Evolutionary conservation across 2,113 vertebrate genomes (phyloP), one percentile per base, ranked within the genome.

Genomic region (Cavia aperea): DNA sequence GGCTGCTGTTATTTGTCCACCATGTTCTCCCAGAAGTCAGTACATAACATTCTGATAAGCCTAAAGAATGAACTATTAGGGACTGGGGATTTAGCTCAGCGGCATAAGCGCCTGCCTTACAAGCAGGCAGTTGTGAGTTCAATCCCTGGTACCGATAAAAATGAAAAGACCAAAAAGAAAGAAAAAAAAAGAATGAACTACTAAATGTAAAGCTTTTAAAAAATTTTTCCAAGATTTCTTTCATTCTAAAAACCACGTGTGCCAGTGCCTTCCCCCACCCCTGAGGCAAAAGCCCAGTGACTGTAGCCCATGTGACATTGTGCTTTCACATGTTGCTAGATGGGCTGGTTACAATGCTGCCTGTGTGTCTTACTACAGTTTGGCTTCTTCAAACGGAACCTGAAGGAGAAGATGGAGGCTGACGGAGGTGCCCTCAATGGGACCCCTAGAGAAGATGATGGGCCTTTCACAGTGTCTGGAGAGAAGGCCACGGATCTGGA

Each of bases 341-440:
- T 14, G 1, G 2, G 5, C 51, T 13, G 12, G 29, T 87, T 19
- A 12, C 4, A 36, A 13, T 31, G 54, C 68, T n/a, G 1, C 7
- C 11, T 54, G 62, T 70, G 79, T 88, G 9, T 86, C 81, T 94
- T 33, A 18, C 24, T 62, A 0, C 70, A 97, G 97, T 24, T 96
- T 49, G 97, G 97, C 58, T 97, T 97, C 92, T 97, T 97, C 92
- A 97, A 95, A 86, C 79, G 97, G 56, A 88, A 90, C n/a, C 93
- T 96, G 70, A 97, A 96, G 86, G 86, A 96, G 70, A 96, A 85
- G 94, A 95, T 96, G 94, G 96, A 96, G 31, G 92, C 94, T 0
- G 63, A 89, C 0, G 39, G 1, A 9, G 43, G 43, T 21, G 83
- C 66, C 24, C 51, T 43, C 1, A 33, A 56, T 21, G 95, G 86